Conservation (phyloP, 2,888 invertebrate species). For the Pycnomerus fuliginosus region DNA sequence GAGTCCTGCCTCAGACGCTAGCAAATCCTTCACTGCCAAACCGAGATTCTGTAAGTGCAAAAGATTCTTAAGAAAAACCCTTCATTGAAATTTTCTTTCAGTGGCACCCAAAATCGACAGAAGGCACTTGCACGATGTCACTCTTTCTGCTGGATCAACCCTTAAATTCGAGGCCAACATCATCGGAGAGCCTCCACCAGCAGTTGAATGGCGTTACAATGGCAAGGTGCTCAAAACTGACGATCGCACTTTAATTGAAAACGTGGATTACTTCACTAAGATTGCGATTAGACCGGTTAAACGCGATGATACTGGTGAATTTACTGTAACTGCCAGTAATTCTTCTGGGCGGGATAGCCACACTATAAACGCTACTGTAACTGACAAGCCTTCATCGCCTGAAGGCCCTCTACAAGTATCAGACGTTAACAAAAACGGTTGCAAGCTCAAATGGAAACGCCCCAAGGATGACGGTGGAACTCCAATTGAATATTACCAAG, state of each 20-base stretch:
- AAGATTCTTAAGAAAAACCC: conserved; percentile 2
- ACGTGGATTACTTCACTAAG: conserved; percentile 85
- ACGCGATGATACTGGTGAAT: conserved; percentile 83
- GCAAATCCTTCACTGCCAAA: conserved; percentile 83
- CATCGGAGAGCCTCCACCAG: conserved; percentile 93
- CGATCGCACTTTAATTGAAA: conserved; percentile 79
- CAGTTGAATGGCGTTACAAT: conserved; percentile 88
- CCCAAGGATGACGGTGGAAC: conserved; percentile 93
- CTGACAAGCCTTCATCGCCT: conserved; percentile 84
- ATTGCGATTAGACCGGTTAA: conserved; percentile 77
- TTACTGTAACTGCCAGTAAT: conserved; percentile 82
- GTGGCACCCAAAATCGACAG: conserved; percentile 96
- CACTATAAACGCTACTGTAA: conserved; percentile 77
- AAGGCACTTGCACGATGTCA: conserved; percentile 84
- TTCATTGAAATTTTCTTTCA: conserved; percentile 44
- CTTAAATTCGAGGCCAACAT: conserved; percentile 93
- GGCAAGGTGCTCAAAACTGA: conserved; percentile 68
- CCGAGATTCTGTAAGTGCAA: conserved; percentile 70
- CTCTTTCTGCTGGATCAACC: conserved; percentile 87
- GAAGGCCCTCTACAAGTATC: conserved; percentile 88
- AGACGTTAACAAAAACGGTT: conserved; percentile 91
- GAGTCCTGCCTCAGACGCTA: conserved; percentile 87
- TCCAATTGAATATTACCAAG: conserved; percentile 93
- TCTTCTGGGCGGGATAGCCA: conserved; percentile 85
- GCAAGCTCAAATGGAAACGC: conserved; percentile 93